Conservation (phyloP, 1,140 invertebrate species). For the Pygmarrhopalites habei region DNA sequence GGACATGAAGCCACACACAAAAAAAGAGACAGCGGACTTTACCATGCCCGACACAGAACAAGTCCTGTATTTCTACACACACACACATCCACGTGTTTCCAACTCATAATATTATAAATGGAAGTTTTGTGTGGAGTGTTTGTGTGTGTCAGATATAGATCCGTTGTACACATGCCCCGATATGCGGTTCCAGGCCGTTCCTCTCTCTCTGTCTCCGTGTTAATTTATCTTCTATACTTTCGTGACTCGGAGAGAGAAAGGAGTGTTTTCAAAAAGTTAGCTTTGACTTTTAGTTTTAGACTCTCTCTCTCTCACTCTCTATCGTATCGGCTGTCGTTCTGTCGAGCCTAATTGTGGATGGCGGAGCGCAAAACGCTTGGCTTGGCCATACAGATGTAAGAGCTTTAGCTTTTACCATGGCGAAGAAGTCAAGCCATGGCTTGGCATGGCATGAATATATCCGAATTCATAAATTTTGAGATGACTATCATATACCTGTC, state of each 20-base stretch:
- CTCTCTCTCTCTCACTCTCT: background rate
- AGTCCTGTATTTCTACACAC: no score
- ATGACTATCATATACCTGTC: constrained; percentile 32
- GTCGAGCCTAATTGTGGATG: constrained; percentile 5
- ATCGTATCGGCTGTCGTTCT: background rate
- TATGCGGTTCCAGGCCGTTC: no score
- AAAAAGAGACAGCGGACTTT: no score
- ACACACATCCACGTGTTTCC: background rate
- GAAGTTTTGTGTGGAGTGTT: no score
- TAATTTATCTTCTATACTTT: background rate
- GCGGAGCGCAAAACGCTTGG: background rate
- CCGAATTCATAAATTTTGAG: constrained; percentile 36
- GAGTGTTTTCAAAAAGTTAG: background rate
- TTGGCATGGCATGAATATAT: constrained; percentile 25
- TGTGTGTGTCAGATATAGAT: no score
- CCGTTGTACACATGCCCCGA: no score
- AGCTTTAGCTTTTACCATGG: no score
- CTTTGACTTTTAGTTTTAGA: background rate
- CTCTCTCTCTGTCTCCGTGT: no score
- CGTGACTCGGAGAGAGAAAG: background rate
- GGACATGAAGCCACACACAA: no score
- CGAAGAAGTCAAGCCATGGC: background rate
- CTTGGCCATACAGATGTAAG: no score
- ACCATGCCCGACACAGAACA: no score
- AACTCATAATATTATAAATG: no score